These are phyloP conservation scores for Channallabes apus DNA, from an alignment of 2,797 vertebrate genomes.

Conservation along the genomic window DNA sequence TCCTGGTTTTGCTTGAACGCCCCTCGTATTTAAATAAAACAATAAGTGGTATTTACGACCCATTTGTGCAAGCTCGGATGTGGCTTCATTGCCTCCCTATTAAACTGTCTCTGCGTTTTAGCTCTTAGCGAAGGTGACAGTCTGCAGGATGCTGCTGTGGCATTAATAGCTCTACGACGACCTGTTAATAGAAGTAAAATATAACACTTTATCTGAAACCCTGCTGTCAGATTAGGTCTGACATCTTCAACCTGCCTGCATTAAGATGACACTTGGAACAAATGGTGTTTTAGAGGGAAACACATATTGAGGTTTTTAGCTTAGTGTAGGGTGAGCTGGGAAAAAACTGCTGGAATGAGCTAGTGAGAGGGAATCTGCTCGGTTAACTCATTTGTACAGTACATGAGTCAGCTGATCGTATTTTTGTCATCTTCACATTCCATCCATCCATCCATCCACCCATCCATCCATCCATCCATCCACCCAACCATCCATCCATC, in stretches of 20 bases:
- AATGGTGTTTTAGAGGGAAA: conserved; percentile 68
- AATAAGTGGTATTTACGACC: conserved; percentile 78
- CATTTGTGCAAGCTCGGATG: conserved; percentile 71
- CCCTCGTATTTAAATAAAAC: conserved; percentile 51
- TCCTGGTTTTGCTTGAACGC: too few relatives aligned
- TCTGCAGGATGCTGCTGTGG: conserved; percentile 67
- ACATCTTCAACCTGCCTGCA: conserved; percentile 74
- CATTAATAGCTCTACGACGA: conserved; percentile 73
- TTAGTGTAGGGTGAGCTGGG: background rate
- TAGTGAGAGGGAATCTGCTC: background rate
- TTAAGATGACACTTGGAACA: conserved; percentile 76
- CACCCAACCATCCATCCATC: too few relatives aligned
- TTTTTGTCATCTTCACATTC: background rate
- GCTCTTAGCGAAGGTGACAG: conserved; percentile 78
- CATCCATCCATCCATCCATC: too few relatives aligned
- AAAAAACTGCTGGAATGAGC: background rate
- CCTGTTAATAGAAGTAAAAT: conserved; percentile 78
- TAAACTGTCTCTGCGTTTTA: conserved; percentile 78
- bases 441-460: too few relatives aligned
- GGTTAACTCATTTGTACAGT: background rate
- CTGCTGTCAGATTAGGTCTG: conserved; percentile 77
- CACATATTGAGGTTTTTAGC: conserved; percentile 33
- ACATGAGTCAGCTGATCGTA: background rate
- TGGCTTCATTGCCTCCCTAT: conserved; percentile 72
- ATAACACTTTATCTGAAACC: conserved; percentile 78